A percentile compares a stretch with the other conserved stretches of the same genome.
Evolutionary conservation across 2,797 vertebrate species (phyloP).

Genomic region (Argya squamiceps): DNA sequence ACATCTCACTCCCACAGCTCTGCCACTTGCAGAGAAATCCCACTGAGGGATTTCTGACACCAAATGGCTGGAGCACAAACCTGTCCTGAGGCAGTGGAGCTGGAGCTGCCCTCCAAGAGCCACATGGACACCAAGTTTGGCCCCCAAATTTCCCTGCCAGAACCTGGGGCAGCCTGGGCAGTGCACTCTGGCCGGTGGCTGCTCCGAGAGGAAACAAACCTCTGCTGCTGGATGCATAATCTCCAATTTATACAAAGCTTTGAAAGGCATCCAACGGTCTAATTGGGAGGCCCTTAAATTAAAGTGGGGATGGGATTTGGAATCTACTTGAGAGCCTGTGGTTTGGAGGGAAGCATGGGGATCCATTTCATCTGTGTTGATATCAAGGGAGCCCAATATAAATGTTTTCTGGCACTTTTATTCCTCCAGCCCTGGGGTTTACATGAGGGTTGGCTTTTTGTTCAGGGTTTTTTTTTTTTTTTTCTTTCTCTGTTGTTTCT

Average conservation of each 20-base stretch:
- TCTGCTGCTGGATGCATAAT: conserved; percentile 24
- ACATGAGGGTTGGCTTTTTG: conserved; percentile 9
- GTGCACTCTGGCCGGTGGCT: rapidly evolving
- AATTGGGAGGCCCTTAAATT: conserved; percentile 62
- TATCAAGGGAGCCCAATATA: conserved; percentile 35
- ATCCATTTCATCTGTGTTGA: conserved; percentile 60
- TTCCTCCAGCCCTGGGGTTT: conserved; percentile 26
- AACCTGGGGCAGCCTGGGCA: neutral
- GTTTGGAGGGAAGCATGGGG: conserved; percentile 52
- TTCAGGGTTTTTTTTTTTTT: neutral
- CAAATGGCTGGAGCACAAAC: neutral
- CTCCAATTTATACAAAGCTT: conserved; percentile 46
- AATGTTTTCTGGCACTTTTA: conserved; percentile 47
- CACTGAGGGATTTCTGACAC: neutral
- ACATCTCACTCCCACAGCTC: neutral
- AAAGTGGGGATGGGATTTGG: conserved; percentile 59
- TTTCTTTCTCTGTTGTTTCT: neutral
- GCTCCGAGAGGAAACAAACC: neutral
- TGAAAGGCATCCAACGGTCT: conserved; percentile 52
- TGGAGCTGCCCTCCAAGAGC: neutral
- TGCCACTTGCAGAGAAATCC: neutral
- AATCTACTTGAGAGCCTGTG: conserved; percentile 58
- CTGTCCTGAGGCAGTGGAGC: rapidly evolving
- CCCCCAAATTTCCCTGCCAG: neutral
- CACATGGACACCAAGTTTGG: rapidly evolving